Percentiles rank a stretch among this genome's conserved stretches.
Evolutionary conservation across 2,797 vertebrate species (phyloP).

Genomic region (Tokudaia muenninki): DNA sequence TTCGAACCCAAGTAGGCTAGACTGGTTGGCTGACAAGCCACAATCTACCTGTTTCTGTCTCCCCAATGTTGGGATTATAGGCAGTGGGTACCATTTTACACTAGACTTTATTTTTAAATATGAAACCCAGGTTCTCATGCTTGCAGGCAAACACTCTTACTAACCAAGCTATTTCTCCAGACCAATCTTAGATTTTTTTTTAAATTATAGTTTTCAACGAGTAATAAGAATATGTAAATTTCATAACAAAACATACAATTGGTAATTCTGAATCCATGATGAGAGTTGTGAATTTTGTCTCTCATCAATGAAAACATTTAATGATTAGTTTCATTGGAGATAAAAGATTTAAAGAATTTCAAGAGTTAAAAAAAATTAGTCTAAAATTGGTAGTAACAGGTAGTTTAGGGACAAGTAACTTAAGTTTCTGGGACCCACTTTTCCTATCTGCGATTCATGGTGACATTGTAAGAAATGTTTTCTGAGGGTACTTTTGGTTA

Average conservation of each 20-base stretch:
- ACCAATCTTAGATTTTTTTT: not conserved
- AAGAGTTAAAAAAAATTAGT: not conserved
- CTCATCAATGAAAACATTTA: not conserved
- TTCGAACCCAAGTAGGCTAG: not conserved
- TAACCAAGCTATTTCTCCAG: not conserved
- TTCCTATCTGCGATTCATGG: not conserved
- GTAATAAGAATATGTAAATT: not conserved
- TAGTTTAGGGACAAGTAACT: not conserved
- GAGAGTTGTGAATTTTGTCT: not conserved
- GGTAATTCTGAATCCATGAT: not conserved
- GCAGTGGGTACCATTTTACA: not conserved
- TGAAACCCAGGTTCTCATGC: not conserved
- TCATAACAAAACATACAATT: not conserved
- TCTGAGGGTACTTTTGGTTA: not conserved
- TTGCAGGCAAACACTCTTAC: not conserved
- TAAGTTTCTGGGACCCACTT: slow-evolving; percentile 1
- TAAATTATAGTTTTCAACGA: not conserved
- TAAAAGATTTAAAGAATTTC: not conserved
- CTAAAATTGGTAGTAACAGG: not conserved
- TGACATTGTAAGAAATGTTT: not conserved
- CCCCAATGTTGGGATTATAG: not conserved
- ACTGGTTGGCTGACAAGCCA: not conserved
- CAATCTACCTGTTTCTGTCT: not conserved
- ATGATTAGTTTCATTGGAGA: not conserved
- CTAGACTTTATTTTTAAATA: not conserved